Percentiles rank a stretch among this genome's conserved stretches.
These are phyloP conservation scores for Rachycentron canadum DNA, from an alignment of 2,797 vertebrate genomes.

Conservation along the genomic window DNA sequence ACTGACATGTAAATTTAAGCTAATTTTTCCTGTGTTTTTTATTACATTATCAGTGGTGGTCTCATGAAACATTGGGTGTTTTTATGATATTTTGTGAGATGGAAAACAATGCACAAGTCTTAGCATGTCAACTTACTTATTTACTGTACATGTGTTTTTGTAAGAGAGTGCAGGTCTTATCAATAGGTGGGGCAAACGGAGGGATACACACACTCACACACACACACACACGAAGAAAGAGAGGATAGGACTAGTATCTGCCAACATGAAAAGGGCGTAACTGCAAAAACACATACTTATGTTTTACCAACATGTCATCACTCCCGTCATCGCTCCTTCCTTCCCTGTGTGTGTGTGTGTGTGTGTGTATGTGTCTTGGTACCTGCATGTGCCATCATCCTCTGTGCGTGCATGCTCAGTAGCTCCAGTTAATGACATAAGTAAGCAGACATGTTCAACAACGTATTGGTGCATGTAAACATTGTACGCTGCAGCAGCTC, in stretches of 20 bases:
- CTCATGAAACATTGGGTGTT: neutral
- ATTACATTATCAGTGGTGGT: too few relatives aligned
- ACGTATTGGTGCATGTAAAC: slow-evolving; percentile 77
- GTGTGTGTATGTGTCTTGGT: slow-evolving; percentile 27
- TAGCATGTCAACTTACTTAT: neutral
- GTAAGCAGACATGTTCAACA: slow-evolving; percentile 75
- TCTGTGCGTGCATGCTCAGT: slow-evolving; percentile 32
- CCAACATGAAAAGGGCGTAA: slow-evolving; percentile 19
- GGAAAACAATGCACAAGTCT: neutral
- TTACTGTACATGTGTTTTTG: neutral
- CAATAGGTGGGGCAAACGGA: neutral
- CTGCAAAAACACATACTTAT: slow-evolving; percentile 34
- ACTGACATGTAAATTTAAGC: too few relatives aligned
- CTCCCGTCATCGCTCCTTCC: slow-evolving; percentile 5
- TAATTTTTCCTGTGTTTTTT: too few relatives aligned
- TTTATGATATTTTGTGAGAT: neutral
- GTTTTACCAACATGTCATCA: slow-evolving; percentile 59
- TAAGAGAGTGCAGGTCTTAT: neutral
- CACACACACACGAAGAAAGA: slow-evolving; percentile 2
- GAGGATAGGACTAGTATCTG: slow-evolving; percentile 35
- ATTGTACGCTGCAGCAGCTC: slow-evolving; percentile 49
- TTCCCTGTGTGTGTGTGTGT: slow-evolving; percentile 7
- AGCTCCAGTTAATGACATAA: slow-evolving; percentile 71
- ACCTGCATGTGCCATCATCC: slow-evolving; percentile 37
- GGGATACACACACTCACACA: neutral